Percentiles rank a stretch among this genome's conserved stretches.
phyloP scores from a whole-genome alignment of 2,888 invertebrate species.

The Cryptocephalus moraei region DNA sequence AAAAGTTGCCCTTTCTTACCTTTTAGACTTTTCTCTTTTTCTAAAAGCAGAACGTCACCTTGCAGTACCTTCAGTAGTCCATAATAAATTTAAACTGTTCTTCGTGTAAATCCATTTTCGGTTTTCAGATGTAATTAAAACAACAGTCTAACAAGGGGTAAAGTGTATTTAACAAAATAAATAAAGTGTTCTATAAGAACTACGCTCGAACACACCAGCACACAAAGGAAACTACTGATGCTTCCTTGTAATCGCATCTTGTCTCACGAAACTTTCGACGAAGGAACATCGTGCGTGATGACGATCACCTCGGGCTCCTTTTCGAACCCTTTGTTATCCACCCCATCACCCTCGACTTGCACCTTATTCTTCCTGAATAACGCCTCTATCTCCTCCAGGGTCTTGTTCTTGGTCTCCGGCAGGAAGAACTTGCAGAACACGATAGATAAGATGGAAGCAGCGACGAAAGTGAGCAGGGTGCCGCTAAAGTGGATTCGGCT shows the following conservation, averaged over 20 bases:
- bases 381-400: slow-evolving; percentile 56
- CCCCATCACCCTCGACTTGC: slow-evolving; percentile 21
- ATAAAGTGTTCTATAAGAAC: not conserved
- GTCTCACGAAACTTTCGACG: too few species aligned
- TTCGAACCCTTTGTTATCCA: slow-evolving; percentile 23
- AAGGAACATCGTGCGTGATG: too few species aligned
- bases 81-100: too few species aligned
- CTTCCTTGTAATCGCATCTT: too few species aligned
- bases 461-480: slow-evolving; percentile 53
- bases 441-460: slow-evolving; percentile 49
- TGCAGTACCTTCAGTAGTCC: too few species aligned
- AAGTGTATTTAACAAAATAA: not conserved
- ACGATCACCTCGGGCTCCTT: slow-evolving; percentile 14
- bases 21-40: too few species aligned
- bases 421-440: slow-evolving; percentile 50
- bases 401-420: slow-evolving; percentile 61
- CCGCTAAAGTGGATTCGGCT: slow-evolving; percentile 48
- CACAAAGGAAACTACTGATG: too few species aligned
- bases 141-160: not conserved
- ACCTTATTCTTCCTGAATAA: slow-evolving; percentile 38
- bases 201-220: not conserved
- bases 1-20: too few species aligned
- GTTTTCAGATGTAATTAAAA: not conserved
- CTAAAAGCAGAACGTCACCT: too few species aligned
- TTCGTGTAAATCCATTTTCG: too few species aligned